Base-by-base conservation (phyloP, 2,113 vertebrate species). In the Antigone vipio region DNA sequence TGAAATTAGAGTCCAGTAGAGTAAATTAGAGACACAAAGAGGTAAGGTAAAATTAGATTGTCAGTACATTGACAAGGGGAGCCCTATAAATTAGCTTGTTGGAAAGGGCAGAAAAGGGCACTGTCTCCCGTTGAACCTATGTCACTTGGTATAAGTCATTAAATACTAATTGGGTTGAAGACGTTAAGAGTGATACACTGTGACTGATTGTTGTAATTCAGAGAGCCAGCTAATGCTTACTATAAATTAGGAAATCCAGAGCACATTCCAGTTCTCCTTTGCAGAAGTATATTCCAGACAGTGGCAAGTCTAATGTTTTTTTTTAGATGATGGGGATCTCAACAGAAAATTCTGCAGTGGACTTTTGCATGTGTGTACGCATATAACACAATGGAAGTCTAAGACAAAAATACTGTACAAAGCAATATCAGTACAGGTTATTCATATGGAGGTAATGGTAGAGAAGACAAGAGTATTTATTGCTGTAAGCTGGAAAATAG, bases 351-450 rank as follows among this genome's bases (percentile, higher is more conserved):
- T 62, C 29, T 69, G 26, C 22, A 42, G 56, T 3, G 83, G 30
- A 40, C 4, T 1, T 84, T 44, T 55, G 7, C 1, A 2, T 52
- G 5, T 42, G 3, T 62, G 9, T n/a, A n/a, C 0, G 4, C 2
- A 18, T 47, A 14, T 44, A 82, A 29, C 11, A 73, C 5, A 38
- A 22, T 32, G 9, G 32, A 80, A 12, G 21, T n/a, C 52, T 75
- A 53, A 75, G 30, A 89, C 8, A 75, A 45, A 60, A 79, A 9
- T 40, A 49, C 5, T 1, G 2, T 49, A 30, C 4, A 53, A 58
- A 83, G 8, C 5, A 63, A 55, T 11, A 72, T 35, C 27, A 34
- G 8, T 44, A 40, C 8, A 44, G 4, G 2, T 15, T 24, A 63
- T 62, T 83, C 24, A 58, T 32, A 15, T 12, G 21, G 12, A n/a